Evolutionary conservation across 2,113 vertebrate species (phyloP), one percentile per base, ranked within the genome.

Genomic region (Zeus faber): DNA sequence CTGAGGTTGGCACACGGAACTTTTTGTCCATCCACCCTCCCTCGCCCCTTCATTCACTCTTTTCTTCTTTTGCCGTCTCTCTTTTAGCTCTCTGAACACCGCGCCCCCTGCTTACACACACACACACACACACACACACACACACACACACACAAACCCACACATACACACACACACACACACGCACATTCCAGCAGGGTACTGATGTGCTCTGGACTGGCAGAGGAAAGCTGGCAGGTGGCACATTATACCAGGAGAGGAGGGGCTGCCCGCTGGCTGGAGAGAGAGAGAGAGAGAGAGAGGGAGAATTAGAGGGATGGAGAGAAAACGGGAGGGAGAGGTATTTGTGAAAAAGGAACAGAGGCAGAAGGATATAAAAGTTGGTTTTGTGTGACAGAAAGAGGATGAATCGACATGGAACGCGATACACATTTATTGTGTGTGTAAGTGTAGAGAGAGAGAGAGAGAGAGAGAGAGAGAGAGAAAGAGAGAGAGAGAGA

Each of bases 191-290:
- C 9, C 27, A 29, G 27, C 27, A 5, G 9, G 27, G 9, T 9
- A 5, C 27, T 29, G 4, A 29, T 9, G 27, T 29, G 27, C 43
- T 45, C 18, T 21, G 37, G 56, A 39, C 53, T 72, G 76, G 70
- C 74, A 78, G 74, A 61, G 62, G 74, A 67, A 61, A 62, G 44
- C 27, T 60, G 60, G 69, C 57, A 46, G 58, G 47, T 79, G 68
- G 55, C 65, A 79, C 76, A 82, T 76, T 68, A 49, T 74, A 65
- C 77, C 72, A 84, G 29, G 29, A 11, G 11, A 31, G 29, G 11
- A 11, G 11, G 29, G 29, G 76, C 83, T 87, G 79, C 77, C 76
- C 72, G 31, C 16, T 20, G 31, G 23, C 25, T 3, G 22, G 21
- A 45, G 55, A 50, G 24, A 29, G 55, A 23, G 17, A 2, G 11